phyloP scores from a whole-genome alignment of 1,140 invertebrate genomes.

The Leptinotarsa texana region DNA sequence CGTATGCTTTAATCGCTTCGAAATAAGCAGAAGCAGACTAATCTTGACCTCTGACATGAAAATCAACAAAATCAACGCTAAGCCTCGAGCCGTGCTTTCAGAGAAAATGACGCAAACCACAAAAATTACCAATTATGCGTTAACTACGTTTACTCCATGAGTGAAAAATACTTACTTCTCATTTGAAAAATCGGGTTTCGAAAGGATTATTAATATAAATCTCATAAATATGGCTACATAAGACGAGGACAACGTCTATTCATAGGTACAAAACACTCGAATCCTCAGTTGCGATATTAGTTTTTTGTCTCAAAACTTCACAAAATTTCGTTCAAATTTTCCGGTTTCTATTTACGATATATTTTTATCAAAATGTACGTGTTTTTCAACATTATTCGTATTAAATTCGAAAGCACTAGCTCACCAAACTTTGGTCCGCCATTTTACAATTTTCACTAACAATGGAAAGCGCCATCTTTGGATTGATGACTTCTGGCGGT shows the following conservation, averaged over 20 bases:
- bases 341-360: constrained; percentile 24
- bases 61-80: constrained; percentile 36
- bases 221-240: constrained; percentile 53
- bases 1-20: not conserved
- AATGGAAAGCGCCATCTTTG: constrained; percentile 52
- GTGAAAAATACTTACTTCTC: constrained; percentile 45
- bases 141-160: not conserved
- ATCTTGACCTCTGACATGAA: constrained; percentile 44
- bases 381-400: constrained; percentile 25
- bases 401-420: constrained; percentile 42
- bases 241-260: constrained; percentile 41
- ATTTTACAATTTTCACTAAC: constrained; percentile 50
- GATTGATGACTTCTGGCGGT: constrained; percentile 35
- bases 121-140: not conserved
- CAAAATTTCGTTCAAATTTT: constrained; percentile 8
- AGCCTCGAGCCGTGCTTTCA: constrained; percentile 17
- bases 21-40: not conserved
- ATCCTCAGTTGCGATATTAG: constrained; percentile 24
- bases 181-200: constrained; percentile 41
- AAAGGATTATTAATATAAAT: constrained; percentile 40
- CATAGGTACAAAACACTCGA: constrained; percentile 33
- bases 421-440: constrained; percentile 50
- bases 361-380: constrained; percentile 28
- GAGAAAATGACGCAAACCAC: constrained; percentile 17
- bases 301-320: constrained; percentile 17